Base-by-base conservation (phyloP, 2,797 vertebrate genomes). In the Luscinia megarhynchos region DNA sequence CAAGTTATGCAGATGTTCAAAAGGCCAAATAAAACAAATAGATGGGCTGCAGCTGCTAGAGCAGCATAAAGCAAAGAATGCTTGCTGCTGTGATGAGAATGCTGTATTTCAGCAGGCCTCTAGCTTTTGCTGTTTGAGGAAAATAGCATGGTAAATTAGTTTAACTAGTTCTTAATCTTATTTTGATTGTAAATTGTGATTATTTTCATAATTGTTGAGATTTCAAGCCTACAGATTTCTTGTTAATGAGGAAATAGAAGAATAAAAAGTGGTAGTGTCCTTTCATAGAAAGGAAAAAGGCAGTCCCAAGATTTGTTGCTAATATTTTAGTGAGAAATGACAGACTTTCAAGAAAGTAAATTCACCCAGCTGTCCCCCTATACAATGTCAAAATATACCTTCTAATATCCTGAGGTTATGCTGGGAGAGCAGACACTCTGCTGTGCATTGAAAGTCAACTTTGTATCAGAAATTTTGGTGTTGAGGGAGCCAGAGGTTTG, bases 1-100 rank as follows among this genome's bases (percentile, higher is more conserved):
- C 79, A 76, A 97, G 95, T 93, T 96, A 95, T 95, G 96, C 95
- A 97, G 94, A 93, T 97, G 94, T 94, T 95, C 90, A 96, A 83
- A 96, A 96, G 94, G 96, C 96, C 95, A 96, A 96, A 95, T 96
- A 94, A 96, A 96, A 96, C 95, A 96, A 96, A 94, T 96, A 96
- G 91, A 96, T 94, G 83, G 74, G 90, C 91, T 81, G 84, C 95
- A 96, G 95, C 95, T 96, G 96, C 91, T 90, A 20, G 46, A 92
- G 80, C 83, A 82, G 77, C 67, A 72, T 63, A 88, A 90, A 90
- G 91, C 43, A 75, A 69, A 86, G 85, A 89, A 55, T 59, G 20
- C 74, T 95, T 0, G 0, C 68, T 87, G 74, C 77, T 84, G 63
- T 67, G 77, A 46, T 54, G 70, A 84, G 83, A 90, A 59, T 61